These are phyloP conservation scores for Microtus obscurus DNA, from an alignment of 2,797 vertebrate genomes.

Conservation along the genomic window DNA sequence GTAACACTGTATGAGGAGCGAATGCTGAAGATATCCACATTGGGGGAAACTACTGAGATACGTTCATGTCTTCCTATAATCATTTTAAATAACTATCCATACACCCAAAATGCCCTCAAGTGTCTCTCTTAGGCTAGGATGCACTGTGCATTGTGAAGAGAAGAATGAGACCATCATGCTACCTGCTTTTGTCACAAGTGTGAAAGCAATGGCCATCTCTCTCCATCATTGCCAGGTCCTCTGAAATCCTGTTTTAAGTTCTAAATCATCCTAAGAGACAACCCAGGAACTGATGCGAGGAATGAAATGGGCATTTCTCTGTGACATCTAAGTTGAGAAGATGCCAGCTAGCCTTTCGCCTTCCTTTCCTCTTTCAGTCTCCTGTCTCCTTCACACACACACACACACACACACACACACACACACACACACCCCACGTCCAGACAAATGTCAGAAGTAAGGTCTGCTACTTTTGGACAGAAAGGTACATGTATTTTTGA, in stretches of 20 bases:
- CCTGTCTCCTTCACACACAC: not conserved
- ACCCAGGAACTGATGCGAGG: not conserved
- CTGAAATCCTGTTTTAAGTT: not conserved
- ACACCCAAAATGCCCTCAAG: constrained; percentile 17
- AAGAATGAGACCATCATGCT: not conserved
- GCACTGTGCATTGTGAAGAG: not conserved
- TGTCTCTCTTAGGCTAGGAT: not conserved
- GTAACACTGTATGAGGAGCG: not conserved
- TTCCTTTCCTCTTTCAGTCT: not conserved
- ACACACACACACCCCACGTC: not conserved
- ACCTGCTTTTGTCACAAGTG: not conserved
- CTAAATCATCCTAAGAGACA: not conserved
- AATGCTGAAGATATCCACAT: not conserved
- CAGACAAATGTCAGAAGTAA: not conserved
- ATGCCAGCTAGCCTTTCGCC: not conserved
- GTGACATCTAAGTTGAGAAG: not conserved
- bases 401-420: too few species aligned
- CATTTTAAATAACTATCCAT: constrained; percentile 11
- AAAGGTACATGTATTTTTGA: constrained; percentile 44
- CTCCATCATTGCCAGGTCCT: not conserved
- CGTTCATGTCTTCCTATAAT: constrained; percentile 16
- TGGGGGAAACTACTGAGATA: not conserved
- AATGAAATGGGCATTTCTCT: not conserved
- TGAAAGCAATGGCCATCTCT: not conserved
- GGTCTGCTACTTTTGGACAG: not conserved